A percentile compares a stretch with the other conserved stretches of the same genome.
Conservation (phyloP, 2,888 invertebrate species). For the Pseudeuparius sepicola region DNA sequence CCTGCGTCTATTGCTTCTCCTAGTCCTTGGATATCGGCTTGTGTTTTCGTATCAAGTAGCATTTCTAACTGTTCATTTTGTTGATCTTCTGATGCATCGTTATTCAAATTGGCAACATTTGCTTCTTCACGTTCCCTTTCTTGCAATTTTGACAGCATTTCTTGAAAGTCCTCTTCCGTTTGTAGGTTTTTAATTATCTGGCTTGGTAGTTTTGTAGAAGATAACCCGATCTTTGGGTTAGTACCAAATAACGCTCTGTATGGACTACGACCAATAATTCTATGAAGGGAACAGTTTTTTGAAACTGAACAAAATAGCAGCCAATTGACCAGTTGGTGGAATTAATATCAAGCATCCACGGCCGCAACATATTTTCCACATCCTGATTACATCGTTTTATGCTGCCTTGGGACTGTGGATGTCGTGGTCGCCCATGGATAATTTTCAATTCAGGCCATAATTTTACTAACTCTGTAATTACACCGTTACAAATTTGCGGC, state of each 20-base stretch:
- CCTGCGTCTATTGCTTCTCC: too few relatives aligned
- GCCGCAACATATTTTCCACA: conserved; percentile 27
- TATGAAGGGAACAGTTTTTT: conserved; percentile 1
- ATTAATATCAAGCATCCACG: conserved; percentile 17
- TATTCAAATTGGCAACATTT: too few relatives aligned
- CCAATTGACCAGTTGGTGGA: conserved; percentile 8
- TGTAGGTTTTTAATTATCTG: neutral
- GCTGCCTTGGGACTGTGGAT: conserved; percentile 23
- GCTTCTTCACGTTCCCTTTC: too few relatives aligned
- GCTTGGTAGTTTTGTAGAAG: neutral
- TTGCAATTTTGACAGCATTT: too few relatives aligned
- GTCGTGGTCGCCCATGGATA: conserved; percentile 24
- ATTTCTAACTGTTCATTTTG: too few relatives aligned
- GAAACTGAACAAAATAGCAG: conserved; percentile 11
- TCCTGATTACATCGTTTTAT: conserved; percentile 26
- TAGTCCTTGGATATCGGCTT: too few relatives aligned
- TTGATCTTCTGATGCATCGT: too few relatives aligned
- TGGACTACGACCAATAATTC: neutral
- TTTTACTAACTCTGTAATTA: conserved; percentile 23
- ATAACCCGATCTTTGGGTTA: neutral
- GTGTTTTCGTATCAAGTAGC: too few relatives aligned
- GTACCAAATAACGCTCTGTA: conserved; percentile 4
- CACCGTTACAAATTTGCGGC: conserved; percentile 25
- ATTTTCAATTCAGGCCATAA: conserved; percentile 26
- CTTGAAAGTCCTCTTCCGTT: too few relatives aligned